Evolutionary conservation across 2,888 invertebrate genomes (phyloP).

Genomic region (Calliphora vomitoria): DNA sequence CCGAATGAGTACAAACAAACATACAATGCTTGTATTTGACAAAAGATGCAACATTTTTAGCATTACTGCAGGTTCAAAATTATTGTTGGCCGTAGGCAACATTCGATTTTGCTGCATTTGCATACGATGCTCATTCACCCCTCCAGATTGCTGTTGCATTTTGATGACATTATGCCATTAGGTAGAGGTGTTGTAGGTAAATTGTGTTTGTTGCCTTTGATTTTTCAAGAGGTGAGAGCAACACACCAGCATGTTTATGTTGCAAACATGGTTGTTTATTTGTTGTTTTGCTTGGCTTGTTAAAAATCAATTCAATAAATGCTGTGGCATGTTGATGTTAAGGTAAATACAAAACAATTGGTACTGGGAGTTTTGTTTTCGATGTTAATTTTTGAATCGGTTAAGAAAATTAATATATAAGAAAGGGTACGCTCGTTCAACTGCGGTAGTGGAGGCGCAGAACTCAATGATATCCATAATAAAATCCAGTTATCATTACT

Average conservation of each 20-base stretch:
- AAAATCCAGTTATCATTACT: no score
- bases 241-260: conserved; percentile 40
- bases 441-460: no score
- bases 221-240: conserved; percentile 10
- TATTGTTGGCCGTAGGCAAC: conserved; percentile 52
- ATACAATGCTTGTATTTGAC: conserved; percentile 49
- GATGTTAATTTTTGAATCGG: neutral
- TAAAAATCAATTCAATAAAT: conserved; percentile 55
- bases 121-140: conserved; percentile 39
- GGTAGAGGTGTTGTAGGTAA: conserved; percentile 35
- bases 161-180: conserved; percentile 22
- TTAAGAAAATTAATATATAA: neutral
- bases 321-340: conserved; percentile 53
- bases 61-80: conserved; percentile 58
- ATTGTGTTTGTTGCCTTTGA: conserved; percentile 19
- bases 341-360: neutral
- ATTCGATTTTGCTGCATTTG: conserved; percentile 39
- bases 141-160: neutral
- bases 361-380: neutral
- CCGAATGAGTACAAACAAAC: neutral
- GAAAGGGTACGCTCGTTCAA: no score
- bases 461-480: no score
- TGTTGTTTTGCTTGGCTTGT: conserved; percentile 44
- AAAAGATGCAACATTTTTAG: conserved; percentile 69
- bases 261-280: conserved; percentile 60